A percentile compares a stretch with the other conserved stretches of the same genome.
These are phyloP conservation scores for Ditula angustiorana DNA, from an alignment of 2,888 invertebrate species.

Conservation along the genomic window DNA sequence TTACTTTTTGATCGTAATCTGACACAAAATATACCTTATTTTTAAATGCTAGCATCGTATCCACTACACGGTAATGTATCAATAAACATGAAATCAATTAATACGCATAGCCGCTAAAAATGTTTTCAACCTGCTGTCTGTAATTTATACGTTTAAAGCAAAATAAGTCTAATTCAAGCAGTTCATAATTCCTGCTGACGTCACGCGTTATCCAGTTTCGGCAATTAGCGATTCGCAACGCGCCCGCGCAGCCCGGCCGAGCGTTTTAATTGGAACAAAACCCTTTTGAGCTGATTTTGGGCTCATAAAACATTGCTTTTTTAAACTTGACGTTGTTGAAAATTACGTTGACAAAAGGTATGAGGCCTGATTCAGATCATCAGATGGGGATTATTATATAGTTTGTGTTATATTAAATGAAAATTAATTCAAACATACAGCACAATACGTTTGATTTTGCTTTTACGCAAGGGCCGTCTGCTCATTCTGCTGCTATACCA, in stretches of 20 bases:
- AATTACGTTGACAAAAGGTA: constrained; percentile 32
- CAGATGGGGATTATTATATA: background rate
- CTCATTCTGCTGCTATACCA: too few relatives aligned
- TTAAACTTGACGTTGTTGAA: constrained; percentile 22
- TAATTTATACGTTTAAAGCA: constrained; percentile 16
- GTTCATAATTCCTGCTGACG: constrained; percentile 58
- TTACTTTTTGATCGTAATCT: too few relatives aligned
- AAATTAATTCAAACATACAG: too few relatives aligned
- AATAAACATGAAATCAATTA: too few relatives aligned
- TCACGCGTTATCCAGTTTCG: constrained; percentile 65
- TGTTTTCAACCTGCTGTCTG: too few relatives aligned
- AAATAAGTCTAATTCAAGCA: constrained; percentile 37
- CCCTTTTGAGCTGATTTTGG: constrained; percentile 50
- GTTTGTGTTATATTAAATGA: background rate
- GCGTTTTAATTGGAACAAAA: constrained; percentile 70
- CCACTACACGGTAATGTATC: too few relatives aligned
- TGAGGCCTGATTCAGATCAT: background rate
- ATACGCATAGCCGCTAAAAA: too few relatives aligned
- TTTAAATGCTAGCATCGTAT: too few relatives aligned
- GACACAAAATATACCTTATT: too few relatives aligned
- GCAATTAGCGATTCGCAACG: constrained; percentile 80
- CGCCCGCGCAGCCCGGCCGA: constrained; percentile 52
- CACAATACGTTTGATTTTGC: too few relatives aligned
- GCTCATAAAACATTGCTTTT: constrained; percentile 41
- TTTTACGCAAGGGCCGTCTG: too few relatives aligned